Evolutionary conservation across 2,797 vertebrate genomes (phyloP), one percentile per base, ranked within the genome.

Genomic region (Tiaroga cobitis): DNA sequence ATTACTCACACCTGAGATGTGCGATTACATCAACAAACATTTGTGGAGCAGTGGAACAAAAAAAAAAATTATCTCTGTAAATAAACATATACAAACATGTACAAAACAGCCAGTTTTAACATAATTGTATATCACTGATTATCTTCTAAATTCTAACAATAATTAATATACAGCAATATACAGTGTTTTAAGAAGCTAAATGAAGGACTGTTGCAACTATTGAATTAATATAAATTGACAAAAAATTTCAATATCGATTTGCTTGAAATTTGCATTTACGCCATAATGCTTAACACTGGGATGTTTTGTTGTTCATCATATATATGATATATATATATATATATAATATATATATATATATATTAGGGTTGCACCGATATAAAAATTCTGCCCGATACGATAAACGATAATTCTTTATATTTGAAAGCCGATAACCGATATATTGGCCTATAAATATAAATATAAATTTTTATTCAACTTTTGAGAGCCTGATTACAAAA

Each of bases 1-100:
- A 69, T 34, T 81, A 63, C 16, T 85, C 80, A 87, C 80, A 79
- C 86, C 75, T 61, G 75, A 84, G 11, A 46, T 8, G 26, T 69
- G 49, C 32, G 29, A 43, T 63, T 83, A 39, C 15, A 83, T 83
- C 59, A 46, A 65, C 56, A 83, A 63, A 63, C 69, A 43, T 37
- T 63, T 32, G 61, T 65, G 61, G 26, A 65, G 29, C 13, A 56
- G 4, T 49, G 70, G 21, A 74, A 19, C 18, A 70, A 26, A 39
- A 59, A 1, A 26, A 5, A 11, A 51, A 46, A 16, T 43, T 43
- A 32, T 24, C n/a, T 41, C 7, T 59, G n/a, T 59, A 59, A 59
- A 73, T 43, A 61, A 8, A 73, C 41, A 63, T 5, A 74, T 5
- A n/a, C 26, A 65, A 18, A 39, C 34, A 10, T 13, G 18, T n/a